phyloP scores from a whole-genome alignment of 53 echinoderm and acorn worm genomes.

The Crossaster papposus region DNA sequence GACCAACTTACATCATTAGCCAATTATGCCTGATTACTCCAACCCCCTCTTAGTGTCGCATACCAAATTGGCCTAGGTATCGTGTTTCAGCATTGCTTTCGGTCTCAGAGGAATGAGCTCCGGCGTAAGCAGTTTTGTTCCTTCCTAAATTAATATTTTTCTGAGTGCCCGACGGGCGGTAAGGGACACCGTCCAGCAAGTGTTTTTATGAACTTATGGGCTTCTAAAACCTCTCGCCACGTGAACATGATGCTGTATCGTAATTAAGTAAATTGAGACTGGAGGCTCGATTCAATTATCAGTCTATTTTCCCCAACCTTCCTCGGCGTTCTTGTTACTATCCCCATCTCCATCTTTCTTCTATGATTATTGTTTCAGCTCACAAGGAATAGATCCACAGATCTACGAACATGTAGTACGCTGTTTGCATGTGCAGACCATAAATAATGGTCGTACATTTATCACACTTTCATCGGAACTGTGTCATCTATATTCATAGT shows the following conservation, averaged over 20 bases:
- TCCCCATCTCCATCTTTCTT: neutral
- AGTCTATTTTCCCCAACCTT: slow-evolving; percentile 1
- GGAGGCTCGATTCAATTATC: neutral
- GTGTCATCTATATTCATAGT: too few species aligned
- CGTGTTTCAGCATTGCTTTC: neutral
- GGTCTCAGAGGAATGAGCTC: neutral
- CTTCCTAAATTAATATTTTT: neutral
- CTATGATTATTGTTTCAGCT: neutral
- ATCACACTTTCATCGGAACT: too few species aligned
- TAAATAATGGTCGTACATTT: too few species aligned
- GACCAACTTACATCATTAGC: neutral
- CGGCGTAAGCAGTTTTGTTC: neutral
- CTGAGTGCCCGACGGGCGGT: neutral
- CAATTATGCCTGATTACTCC: neutral
- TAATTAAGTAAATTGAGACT: neutral
- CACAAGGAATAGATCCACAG: neutral
- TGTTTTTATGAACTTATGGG: neutral
- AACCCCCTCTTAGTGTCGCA: neutral
- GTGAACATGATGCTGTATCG: neutral
- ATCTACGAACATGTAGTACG: too few species aligned
- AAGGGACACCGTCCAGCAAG: neutral
- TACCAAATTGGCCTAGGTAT: neutral
- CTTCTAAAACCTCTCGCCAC: neutral
- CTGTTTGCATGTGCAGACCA: too few species aligned
- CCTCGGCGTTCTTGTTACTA: neutral